These are phyloP conservation scores for Lucinisca nassula DNA, from an alignment of 2,888 invertebrate genomes.

Conservation along the genomic window DNA sequence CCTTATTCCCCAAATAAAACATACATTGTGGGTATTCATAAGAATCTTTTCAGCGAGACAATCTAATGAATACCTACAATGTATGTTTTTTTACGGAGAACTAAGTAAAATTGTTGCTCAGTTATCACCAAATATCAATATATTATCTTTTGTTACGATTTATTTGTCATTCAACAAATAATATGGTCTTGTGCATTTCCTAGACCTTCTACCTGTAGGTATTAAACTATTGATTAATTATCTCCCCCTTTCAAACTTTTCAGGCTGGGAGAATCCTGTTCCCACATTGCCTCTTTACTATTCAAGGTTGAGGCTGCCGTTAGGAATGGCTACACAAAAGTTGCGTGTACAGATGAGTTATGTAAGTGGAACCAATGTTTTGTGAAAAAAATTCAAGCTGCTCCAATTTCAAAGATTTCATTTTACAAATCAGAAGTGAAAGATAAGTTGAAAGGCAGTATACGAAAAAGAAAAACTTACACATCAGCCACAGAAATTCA, in stretches of 20 bases:
- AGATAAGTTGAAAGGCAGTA: background rate
- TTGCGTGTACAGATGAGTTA: background rate
- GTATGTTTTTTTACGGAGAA: no score
- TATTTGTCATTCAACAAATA: no score
- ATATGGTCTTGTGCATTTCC: no score
- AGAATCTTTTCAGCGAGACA: no score
- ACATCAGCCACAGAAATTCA: background rate
- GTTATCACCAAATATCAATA: no score
- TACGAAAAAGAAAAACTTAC: background rate
- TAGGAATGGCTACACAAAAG: background rate
- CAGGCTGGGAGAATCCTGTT: background rate
- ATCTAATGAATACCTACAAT: no score
- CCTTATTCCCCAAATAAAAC: no score
- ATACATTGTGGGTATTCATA: no score
- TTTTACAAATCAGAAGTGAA: background rate
- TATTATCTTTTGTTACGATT: no score
- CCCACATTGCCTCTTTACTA: background rate
- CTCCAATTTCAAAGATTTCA: background rate
- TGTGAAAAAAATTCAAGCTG: background rate
- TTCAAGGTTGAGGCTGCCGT: background rate
- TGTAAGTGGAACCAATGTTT: background rate
- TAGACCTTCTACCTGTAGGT: no score
- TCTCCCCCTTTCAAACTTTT: background rate
- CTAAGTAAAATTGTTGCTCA: no score
- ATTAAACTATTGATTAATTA: no score